A percentile compares a stretch with the other conserved stretches of the same genome.
Conservation (phyloP, 2,888 invertebrate species). For the Incurvaria masculella region DNA sequence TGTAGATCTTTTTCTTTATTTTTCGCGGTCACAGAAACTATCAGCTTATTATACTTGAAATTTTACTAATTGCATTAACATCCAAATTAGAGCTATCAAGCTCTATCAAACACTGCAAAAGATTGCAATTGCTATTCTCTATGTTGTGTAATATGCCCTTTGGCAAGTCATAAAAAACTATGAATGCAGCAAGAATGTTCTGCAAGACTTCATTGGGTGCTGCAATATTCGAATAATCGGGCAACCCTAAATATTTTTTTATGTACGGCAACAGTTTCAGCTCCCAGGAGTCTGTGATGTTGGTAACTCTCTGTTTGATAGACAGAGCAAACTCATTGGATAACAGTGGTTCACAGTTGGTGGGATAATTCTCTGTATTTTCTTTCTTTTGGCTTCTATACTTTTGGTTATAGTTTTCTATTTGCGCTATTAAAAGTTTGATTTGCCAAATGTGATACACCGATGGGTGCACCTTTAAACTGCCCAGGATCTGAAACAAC, state of each 20-base stretch:
- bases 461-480: slow-evolving; percentile 49
- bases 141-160: slow-evolving; percentile 29
- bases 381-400: slow-evolving; percentile 25
- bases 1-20: no score
- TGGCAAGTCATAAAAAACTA: slow-evolving; percentile 59
- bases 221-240: slow-evolving; percentile 28
- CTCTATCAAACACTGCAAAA: slow-evolving; percentile 24
- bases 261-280: slow-evolving; percentile 36
- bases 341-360: slow-evolving; percentile 42
- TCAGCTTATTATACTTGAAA: slow-evolving; percentile 14
- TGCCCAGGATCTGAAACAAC: slow-evolving; percentile 52
- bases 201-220: slow-evolving; percentile 30
- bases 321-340: slow-evolving; percentile 60
- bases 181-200: slow-evolving; percentile 48
- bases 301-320: slow-evolving; percentile 55
- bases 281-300: slow-evolving; percentile 57
- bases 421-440: slow-evolving; percentile 62
- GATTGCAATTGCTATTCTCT: slow-evolving; percentile 23
- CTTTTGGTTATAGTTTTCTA: slow-evolving; percentile 32
- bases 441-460: slow-evolving; percentile 71
- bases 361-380: slow-evolving; percentile 29
- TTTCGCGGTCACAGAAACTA: no score
- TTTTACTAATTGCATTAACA: slow-evolving; percentile 24
- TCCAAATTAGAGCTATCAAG: slow-evolving; percentile 21
- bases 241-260: slow-evolving; percentile 47